These are phyloP conservation scores for Taenioides sp. DNA, from an alignment of 2,797 vertebrate species.

Conservation along the genomic window DNA sequence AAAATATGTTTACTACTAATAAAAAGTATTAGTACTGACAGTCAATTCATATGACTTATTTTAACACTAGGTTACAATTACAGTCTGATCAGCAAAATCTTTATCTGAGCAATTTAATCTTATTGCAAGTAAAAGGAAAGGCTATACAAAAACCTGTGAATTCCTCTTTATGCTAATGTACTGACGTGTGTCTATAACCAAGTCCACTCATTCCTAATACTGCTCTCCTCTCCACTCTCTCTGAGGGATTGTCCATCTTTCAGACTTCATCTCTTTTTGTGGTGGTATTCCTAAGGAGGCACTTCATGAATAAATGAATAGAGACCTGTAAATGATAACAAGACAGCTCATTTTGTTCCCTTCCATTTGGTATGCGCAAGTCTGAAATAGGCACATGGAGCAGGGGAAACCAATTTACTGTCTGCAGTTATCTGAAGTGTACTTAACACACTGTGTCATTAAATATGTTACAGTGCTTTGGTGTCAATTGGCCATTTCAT, in stretches of 20 bases:
- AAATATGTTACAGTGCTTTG: conserved; percentile 12
- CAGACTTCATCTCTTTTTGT: conserved; percentile 33
- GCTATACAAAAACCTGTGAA: background rate
- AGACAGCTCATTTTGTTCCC: conserved; percentile 48
- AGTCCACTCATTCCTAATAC: conserved; percentile 27
- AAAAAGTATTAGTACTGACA: no score
- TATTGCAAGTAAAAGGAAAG: no score
- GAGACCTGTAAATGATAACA: conserved; percentile 45
- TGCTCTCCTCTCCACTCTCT: conserved; percentile 28
- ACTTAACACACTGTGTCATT: background rate
- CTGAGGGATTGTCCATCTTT: conserved; percentile 43
- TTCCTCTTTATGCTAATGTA: background rate
- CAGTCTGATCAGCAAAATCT: no score
- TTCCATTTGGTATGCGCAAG: conserved; percentile 8
- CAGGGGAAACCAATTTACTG: conserved; percentile 27
- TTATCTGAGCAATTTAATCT: no score
- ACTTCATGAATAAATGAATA: conserved; percentile 70
- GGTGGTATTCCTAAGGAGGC: conserved; percentile 41
- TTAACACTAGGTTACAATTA: no score
- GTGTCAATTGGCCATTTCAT: conserved; percentile 16
- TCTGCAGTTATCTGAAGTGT: conserved; percentile 22
- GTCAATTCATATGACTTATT: no score
- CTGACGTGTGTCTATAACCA: conserved; percentile 23
- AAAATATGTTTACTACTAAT: no score
- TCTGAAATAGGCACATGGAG: background rate